Evolutionary conservation across 2,888 invertebrate species (phyloP), one percentile per base, ranked within the genome.

Genomic region (Macrophya alboannulata): DNA sequence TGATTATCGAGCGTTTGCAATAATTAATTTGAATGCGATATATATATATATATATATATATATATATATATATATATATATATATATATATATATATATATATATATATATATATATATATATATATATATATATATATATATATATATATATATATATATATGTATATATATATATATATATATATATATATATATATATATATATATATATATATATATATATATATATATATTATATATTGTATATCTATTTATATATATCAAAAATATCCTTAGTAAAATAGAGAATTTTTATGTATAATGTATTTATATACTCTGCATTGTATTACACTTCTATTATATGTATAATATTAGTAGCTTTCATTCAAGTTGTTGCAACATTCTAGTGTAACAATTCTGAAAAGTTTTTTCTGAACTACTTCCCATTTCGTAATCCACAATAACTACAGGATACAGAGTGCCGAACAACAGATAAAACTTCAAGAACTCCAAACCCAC

Each of bases 261-360:
- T 93, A 93, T 93, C 93, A 93, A 93, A 93, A 93, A 93, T 93
- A 93, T 93, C 91, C 92, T 93, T 93, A 93, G 88, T 93, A 93
- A 93, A 93, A 93, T 93, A 93, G 92, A 93, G 90, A 90, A 92
- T 92, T 90, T 92, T 89, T 92, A 90, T 91, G 90, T 90, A 89
- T 89, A 90, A 87, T 84, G 85, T 87, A 86, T 86, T 84, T 86
- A 86, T 85, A 86, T 86, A 74, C 51, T 83, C 68, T 83, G 65
- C 83, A 83, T 68, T 83, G 68, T 83, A 83, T 83, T 83, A 83
- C 71, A 71, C 83, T 83, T 68, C n/a, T 51, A 68, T 83, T 83
- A 83, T 15, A 83, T 71, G 3, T 31, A 68, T 71, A 68, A 83
- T 48, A 48, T 48, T 83, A 83, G 21, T 83, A 68, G 83, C 68